Conservation (phyloP, 2,113 vertebrate genomes). For the Catharus bicknelli region DNA sequence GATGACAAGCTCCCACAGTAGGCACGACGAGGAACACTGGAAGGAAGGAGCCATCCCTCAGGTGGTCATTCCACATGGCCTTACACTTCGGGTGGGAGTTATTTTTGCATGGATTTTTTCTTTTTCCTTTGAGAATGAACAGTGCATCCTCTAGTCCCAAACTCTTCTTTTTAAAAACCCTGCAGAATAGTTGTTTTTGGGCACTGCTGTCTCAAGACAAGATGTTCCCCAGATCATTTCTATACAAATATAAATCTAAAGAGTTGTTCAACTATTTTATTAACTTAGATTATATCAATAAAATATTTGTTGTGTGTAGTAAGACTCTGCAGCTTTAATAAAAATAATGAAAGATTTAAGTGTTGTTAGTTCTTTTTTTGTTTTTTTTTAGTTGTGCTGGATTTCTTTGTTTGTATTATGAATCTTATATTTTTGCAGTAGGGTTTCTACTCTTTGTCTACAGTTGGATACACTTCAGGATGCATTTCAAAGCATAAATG, state of each 20-base stretch:
- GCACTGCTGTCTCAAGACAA: conserved; percentile 60
- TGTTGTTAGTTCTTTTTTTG: background rate
- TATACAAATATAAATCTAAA: conserved; percentile 79
- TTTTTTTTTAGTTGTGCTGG: background rate
- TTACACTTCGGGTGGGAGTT: conserved; percentile 1
- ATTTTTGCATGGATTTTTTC: conserved; percentile 51
- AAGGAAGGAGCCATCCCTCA: background rate
- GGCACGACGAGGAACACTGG: background rate
- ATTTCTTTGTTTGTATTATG: background rate
- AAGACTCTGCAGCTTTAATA: conserved; percentile 74
- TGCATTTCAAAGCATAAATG: background rate
- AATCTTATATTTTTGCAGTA: background rate
- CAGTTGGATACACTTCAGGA: background rate
- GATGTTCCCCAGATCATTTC: conserved; percentile 70
- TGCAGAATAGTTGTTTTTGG: conserved; percentile 38
- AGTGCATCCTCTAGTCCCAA: conserved; percentile 43
- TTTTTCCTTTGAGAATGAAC: conserved; percentile 52
- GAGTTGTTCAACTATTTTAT: conserved; percentile 81
- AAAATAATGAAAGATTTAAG: conserved; percentile 60
- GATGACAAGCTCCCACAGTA: background rate
- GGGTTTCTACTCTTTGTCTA: background rate
- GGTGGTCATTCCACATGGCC: background rate
- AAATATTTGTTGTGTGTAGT: conserved; percentile 78
- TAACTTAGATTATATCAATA: conserved; percentile 79
- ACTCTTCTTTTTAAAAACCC: conserved; percentile 51